Conservation (phyloP, 2,888 invertebrate genomes). For the Andrena chrysosceles region DNA sequence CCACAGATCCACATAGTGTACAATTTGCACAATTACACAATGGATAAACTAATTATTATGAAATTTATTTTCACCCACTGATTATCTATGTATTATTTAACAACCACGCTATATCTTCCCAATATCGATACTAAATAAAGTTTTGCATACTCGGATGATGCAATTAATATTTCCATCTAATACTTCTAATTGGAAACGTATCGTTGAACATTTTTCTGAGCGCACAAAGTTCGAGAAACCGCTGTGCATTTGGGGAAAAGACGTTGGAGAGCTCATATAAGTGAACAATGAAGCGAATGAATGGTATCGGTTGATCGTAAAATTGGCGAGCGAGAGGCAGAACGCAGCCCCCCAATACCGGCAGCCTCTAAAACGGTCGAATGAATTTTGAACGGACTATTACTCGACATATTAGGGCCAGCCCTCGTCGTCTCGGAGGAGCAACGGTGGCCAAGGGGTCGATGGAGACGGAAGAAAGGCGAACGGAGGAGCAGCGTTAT, state of each 20-base stretch:
- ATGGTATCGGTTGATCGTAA: slow-evolving; percentile 14
- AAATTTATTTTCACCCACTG: not conserved
- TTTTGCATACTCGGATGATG: too few species aligned
- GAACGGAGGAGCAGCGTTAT: slow-evolving; percentile 68
- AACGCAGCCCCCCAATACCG: slow-evolving; percentile 4
- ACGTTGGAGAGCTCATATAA: not conserved
- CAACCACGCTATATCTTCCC: not conserved
- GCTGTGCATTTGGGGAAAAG: not conserved
- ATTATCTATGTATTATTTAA: not conserved
- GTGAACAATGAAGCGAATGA: not conserved
- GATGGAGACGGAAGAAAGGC: slow-evolving; percentile 26
- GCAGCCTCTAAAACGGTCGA: slow-evolving; percentile 53
- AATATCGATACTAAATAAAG: not conserved
- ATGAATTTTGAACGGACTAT: slow-evolving; percentile 74
- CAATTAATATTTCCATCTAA: too few species aligned
- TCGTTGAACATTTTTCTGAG: not conserved
- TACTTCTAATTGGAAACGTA: not conserved
- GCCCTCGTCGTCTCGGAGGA: not conserved
- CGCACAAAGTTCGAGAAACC: not conserved
- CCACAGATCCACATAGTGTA: too few species aligned
- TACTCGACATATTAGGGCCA: slow-evolving; percentile 66
- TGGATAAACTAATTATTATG: not conserved
- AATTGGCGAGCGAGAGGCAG: slow-evolving; percentile 6
- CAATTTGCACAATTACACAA: too few species aligned
- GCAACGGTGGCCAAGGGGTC: slow-evolving; percentile 3